Conservation (phyloP, 2,797 vertebrate species). For the Tangara arthus region DNA sequence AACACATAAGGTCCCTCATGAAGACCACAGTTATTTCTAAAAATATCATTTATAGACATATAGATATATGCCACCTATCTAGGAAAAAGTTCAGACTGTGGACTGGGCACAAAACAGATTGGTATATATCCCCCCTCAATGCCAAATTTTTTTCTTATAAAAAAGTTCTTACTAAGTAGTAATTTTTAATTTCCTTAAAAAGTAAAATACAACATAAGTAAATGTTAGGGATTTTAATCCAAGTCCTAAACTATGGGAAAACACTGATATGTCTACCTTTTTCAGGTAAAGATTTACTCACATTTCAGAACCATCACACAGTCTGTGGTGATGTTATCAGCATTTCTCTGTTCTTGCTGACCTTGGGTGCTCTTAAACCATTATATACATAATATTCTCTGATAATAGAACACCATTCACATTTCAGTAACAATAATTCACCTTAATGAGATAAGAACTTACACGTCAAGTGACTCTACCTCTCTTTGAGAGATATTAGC, state of each 20-base stretch:
- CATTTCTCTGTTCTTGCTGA: conserved; percentile 24
- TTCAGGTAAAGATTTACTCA: background rate
- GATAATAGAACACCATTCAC: conserved; percentile 51
- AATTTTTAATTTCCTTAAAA: background rate
- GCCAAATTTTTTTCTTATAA: background rate
- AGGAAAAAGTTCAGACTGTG: background rate
- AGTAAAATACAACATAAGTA: background rate
- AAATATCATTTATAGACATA: background rate
- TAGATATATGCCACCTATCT: background rate
- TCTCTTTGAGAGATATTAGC: background rate
- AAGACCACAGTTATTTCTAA: background rate
- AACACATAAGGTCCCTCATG: background rate
- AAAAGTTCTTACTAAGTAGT: background rate
- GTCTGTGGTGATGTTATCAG: conserved; percentile 8
- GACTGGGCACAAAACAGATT: background rate
- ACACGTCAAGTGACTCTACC: background rate
- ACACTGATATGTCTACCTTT: background rate
- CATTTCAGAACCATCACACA: background rate
- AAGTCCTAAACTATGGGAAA: background rate
- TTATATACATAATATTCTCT: conserved; percentile 50
- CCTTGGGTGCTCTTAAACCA: conserved; percentile 43
- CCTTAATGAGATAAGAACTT: conserved; percentile 39
- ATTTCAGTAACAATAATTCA: conserved; percentile 46
- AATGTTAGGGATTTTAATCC: background rate
- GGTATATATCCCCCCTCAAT: background rate